Percentiles rank a stretch among this genome's conserved stretches.
Evolutionary conservation across 2,797 vertebrate genomes (phyloP).

Genomic region (Scleropages formosus): DNA sequence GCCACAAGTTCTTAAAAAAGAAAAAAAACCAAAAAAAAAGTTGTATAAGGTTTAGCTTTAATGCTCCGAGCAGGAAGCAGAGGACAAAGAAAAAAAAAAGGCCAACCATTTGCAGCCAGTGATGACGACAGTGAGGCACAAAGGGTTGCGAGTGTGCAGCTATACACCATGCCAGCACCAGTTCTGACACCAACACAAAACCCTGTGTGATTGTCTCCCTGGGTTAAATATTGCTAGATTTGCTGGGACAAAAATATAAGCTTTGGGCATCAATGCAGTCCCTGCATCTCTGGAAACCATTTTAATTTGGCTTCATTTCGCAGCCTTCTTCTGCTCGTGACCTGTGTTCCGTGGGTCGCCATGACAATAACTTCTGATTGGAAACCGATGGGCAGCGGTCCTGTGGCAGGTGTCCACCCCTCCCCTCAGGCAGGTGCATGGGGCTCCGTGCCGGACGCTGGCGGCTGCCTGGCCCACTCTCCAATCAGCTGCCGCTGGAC

Average conservation of each 20-base stretch:
- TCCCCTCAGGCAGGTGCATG: not conserved
- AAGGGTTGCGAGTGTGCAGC: not conserved
- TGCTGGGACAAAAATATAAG: conserved; percentile 33
- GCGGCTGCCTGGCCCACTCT: not conserved
- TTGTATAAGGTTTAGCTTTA: too few relatives aligned
- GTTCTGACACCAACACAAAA: not conserved
- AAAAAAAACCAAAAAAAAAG: not conserved
- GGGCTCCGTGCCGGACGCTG: not conserved
- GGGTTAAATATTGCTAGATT: too few relatives aligned
- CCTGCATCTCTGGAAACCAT: conserved; percentile 34
- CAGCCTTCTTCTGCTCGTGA: conserved; percentile 32
- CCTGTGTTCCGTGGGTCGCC: conserved; percentile 52
- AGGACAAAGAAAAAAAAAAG: too few relatives aligned
- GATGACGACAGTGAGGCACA: not conserved
- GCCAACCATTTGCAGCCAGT: too few relatives aligned
- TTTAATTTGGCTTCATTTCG: conserved; percentile 36
- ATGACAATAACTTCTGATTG: conserved; percentile 49
- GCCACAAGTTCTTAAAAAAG: not conserved
- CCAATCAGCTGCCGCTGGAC: not conserved
- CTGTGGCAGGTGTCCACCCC: not conserved
- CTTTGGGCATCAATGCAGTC: too few relatives aligned
- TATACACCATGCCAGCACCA: not conserved
- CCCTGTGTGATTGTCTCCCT: not conserved
- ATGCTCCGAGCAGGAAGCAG: too few relatives aligned
- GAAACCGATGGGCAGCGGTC: not conserved